These are phyloP conservation scores for Matsumurasca onukii DNA, from an alignment of 1,140 invertebrate species.

Conservation along the genomic window DNA sequence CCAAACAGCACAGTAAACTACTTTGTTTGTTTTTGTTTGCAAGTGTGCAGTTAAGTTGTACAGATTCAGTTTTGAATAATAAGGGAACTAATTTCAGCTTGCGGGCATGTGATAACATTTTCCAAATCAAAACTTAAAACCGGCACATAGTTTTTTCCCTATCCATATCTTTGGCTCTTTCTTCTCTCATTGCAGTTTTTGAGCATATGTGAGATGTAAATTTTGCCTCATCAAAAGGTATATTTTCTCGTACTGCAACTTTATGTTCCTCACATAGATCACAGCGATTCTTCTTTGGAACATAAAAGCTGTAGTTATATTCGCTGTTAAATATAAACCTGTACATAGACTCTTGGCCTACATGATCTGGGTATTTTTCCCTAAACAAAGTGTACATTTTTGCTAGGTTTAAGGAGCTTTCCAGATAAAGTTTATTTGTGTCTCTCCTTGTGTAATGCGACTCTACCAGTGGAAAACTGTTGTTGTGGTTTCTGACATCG, in stretches of 20 bases:
- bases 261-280: slow-evolving; percentile 36
- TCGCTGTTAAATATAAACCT: slow-evolving; percentile 27
- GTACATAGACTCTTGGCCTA: slow-evolving; percentile 29
- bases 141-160: slow-evolving; percentile 3
- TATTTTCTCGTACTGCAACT: background rate
- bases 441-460: slow-evolving; percentile 32
- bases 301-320: slow-evolving; percentile 35
- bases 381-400: slow-evolving; percentile 37
- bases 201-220: slow-evolving; percentile 18
- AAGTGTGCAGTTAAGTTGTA: slow-evolving; percentile 42
- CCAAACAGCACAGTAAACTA: slow-evolving; percentile 41
- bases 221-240: slow-evolving; percentile 1
- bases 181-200: slow-evolving; percentile 29
- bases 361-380: slow-evolving; percentile 21
- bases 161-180: slow-evolving; percentile 34
- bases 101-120: slow-evolving; percentile 41
- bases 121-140: slow-evolving; percentile 41
- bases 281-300: slow-evolving; percentile 37
- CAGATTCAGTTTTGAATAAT: slow-evolving; percentile 40
- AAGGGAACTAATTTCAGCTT: slow-evolving; percentile 39
- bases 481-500: slow-evolving; percentile 34
- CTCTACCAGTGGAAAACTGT: slow-evolving; percentile 31
- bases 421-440: slow-evolving; percentile 31
- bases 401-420: slow-evolving; percentile 26
- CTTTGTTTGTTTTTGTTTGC: slow-evolving; percentile 31